A percentile compares a stretch with the other conserved stretches of the same genome.
Evolutionary conservation across 37 sponge, comb jelly and placozoan genomes (phyloP).

Genomic region (Aphrocallistes beatrix): DNA sequence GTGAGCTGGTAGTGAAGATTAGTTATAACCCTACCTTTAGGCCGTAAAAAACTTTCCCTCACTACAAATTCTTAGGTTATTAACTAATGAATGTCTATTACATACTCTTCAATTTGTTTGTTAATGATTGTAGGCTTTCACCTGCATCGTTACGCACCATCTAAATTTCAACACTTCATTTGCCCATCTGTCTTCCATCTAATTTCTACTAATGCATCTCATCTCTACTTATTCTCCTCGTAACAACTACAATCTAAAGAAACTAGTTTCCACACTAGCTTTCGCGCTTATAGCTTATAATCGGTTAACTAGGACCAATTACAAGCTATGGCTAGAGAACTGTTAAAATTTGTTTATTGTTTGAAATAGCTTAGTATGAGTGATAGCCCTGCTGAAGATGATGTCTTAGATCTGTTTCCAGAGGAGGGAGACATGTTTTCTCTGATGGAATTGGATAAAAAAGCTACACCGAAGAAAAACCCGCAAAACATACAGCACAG

Average conservation of each 20-base stretch:
- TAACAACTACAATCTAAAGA: not conserved
- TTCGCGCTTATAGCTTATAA: too few relatives aligned
- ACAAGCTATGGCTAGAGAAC: too few relatives aligned
- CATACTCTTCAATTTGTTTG: not conserved
- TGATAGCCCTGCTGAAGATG: not conserved
- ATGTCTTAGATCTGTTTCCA: not conserved
- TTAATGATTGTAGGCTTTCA: conserved; percentile 4
- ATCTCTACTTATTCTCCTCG: not conserved
- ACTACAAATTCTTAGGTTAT: too few relatives aligned
- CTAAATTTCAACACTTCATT: not conserved
- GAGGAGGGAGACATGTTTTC: not conserved
- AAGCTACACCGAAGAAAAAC: not conserved
- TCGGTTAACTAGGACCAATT: too few relatives aligned
- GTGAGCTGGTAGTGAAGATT: too few relatives aligned
- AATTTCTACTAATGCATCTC: not conserved
- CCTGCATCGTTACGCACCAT: not conserved
- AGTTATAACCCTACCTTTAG: too few relatives aligned
- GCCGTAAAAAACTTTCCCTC: too few relatives aligned
- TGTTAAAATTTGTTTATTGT: not conserved
- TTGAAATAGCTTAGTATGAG: not conserved
- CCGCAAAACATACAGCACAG: too few relatives aligned
- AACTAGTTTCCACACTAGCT: too few relatives aligned
- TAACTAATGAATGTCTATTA: not conserved
- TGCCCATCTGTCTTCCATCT: not conserved
- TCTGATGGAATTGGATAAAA: not conserved